Percentiles rank a stretch among this genome's conserved stretches.
phyloP scores from a whole-genome alignment of 2,888 invertebrate genomes.

The Caradrina kadenii region DNA sequence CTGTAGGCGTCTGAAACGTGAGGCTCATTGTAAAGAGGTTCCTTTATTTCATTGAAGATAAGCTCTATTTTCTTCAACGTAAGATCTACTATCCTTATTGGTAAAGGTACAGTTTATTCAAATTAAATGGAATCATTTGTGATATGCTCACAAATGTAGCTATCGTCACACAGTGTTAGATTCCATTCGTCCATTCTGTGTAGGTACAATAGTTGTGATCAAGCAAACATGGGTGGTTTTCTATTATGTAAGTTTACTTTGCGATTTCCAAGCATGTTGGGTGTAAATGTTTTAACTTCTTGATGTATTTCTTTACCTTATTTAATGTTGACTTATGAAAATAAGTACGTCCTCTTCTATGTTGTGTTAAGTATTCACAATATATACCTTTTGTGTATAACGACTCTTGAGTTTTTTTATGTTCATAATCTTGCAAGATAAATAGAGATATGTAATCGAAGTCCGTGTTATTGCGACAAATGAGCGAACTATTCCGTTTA shows the following conservation, averaged over 20 bases:
- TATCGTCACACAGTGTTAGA: conserved; percentile 30
- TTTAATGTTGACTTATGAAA: conserved; percentile 25
- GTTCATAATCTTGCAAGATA: conserved; percentile 31
- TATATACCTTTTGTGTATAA: conserved; percentile 29
- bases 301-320: conserved; percentile 34
- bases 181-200: conserved; percentile 42
- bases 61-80: conserved; percentile 39
- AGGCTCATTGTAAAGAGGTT: conserved; percentile 28
- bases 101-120: conserved; percentile 37
- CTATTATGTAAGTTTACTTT: conserved; percentile 51
- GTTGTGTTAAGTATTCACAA: conserved; percentile 17
- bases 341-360: conserved; percentile 18
- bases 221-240: conserved; percentile 45
- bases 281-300: conserved; percentile 38
- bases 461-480: conserved; percentile 5
- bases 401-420: conserved; percentile 15
- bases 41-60: conserved; percentile 35
- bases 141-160: conserved; percentile 43
- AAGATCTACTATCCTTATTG: conserved; percentile 36
- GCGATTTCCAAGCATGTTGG: conserved; percentile 38
- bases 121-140: conserved; percentile 51
- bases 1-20: conserved; percentile 58
- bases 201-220: conserved; percentile 41
- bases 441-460: conserved; percentile 31
- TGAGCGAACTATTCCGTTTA: background rate